A percentile compares a stretch with the other conserved stretches of the same genome.
These are phyloP conservation scores for Pygocentrus nattereri DNA, from an alignment of 2,797 vertebrate genomes.

Conservation along the genomic window DNA sequence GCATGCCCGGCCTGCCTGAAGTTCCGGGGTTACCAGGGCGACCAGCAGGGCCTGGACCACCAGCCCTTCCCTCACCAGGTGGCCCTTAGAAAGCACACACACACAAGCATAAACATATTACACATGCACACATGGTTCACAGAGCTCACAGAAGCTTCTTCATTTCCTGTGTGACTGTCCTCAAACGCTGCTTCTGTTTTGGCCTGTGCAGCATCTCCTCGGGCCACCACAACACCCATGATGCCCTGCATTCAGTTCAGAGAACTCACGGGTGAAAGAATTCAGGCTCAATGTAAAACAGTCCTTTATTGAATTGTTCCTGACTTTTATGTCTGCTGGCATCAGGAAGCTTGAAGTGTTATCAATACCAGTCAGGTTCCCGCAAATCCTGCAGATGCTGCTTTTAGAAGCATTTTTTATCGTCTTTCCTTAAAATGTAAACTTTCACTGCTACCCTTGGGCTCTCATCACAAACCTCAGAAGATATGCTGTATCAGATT, in stretches of 20 bases:
- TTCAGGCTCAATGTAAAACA: no score
- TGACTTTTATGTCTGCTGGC: no score
- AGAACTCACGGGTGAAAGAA: neutral
- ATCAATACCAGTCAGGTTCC: no score
- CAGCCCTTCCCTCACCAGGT: constrained; percentile 90
- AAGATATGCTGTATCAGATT: no score
- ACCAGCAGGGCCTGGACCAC: constrained; percentile 85
- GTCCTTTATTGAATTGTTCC: no score
- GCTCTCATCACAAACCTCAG: no score
- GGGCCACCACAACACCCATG: neutral
- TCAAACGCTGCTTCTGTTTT: neutral
- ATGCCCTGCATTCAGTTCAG: neutral
- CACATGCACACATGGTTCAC: constrained; percentile 1
- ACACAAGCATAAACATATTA: constrained; percentile 1
- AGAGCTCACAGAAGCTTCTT: neutral
- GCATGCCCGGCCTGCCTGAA: constrained; percentile 85
- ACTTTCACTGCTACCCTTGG: no score
- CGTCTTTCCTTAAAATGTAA: no score
- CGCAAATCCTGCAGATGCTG: no score
- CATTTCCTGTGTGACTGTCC: neutral
- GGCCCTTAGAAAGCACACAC: constrained; percentile 74
- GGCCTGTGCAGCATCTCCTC: neutral
- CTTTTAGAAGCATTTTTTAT: no score
- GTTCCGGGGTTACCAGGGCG: constrained; percentile 90
- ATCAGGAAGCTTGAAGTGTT: no score